Conservation (phyloP, 2,113 vertebrate genomes). For the Microtus oregoni region DNA sequence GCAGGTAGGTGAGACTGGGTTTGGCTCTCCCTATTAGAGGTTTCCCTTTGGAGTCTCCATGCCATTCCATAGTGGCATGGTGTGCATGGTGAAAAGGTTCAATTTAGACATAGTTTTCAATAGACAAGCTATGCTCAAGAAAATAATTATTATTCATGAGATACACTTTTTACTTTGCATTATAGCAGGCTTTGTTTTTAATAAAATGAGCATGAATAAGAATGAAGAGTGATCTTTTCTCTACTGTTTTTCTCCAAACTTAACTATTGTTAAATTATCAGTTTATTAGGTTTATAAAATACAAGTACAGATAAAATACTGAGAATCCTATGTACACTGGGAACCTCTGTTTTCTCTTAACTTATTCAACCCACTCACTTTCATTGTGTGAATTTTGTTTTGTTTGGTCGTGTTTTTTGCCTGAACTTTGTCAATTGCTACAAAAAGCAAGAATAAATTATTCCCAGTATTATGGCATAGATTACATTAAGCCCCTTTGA, state of each 20-base stretch:
- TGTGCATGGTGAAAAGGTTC: background rate
- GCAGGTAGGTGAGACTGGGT: background rate
- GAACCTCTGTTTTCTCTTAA: background rate
- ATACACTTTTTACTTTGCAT: background rate
- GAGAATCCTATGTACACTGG: background rate
- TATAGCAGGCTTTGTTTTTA: background rate
- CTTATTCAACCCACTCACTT: background rate
- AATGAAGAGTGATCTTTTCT: background rate
- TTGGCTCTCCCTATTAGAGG: background rate
- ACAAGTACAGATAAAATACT: background rate
- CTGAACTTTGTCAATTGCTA: constrained; percentile 3
- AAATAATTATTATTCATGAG: constrained; percentile 19
- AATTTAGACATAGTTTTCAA: background rate
- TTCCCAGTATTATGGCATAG: background rate
- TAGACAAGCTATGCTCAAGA: constrained; percentile 25
- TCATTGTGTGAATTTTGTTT: background rate
- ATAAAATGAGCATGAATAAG: background rate
- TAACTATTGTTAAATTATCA: background rate
- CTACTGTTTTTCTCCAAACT: background rate
- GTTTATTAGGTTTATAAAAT: background rate
- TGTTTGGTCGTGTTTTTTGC: background rate
- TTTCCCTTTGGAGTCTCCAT: background rate
- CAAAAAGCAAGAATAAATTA: constrained; percentile 25
- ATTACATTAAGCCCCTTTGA: background rate
- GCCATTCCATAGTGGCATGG: background rate